Base-by-base conservation (phyloP, 2,113 vertebrate species). In the Hucho hucho region DNA sequence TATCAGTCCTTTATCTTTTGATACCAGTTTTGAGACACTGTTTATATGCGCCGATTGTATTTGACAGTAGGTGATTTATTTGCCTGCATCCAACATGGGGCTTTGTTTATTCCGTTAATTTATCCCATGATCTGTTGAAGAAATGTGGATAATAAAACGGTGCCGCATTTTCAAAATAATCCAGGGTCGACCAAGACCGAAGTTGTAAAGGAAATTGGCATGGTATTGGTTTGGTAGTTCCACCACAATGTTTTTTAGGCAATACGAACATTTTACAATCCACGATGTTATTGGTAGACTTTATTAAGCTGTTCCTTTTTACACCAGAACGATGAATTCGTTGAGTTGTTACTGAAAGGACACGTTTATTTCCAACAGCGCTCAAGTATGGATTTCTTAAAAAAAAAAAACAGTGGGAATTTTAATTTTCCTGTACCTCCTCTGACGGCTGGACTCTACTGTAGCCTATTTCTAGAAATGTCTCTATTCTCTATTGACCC, bases 211-310 rank as follows among this genome's bases (percentile, higher is more conserved):
- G 72, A 83, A 16, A 75, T 84, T 85, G 37, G 37, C 37, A 43
- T 83, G 67, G 78, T 76, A 88, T 86, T 75, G 81, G 75, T 88
- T 58, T 80, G 66, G 83, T 72, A 75, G 77, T 80, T 87, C 88
- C 88, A 89, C 85, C 86, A 85, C 84, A 77, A 76, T 59, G 7
- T 18, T 14, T 47, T 53, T 53, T 71, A 65, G 69, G n/a, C 32
- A 68, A 32, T 69, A 3, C 26, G 75, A 25, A 88, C 79, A 88
- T 84, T 84, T 84, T 90, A 87, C 83, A 61, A 64, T 91, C 84
- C 87, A 78, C 37, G 70, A 84, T 80, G 85, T 87, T 87, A 86
- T 81, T 85, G 18, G 77, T 58, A 56, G 24, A 56, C 49, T 71
- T 75, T 59, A 86, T 65, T 70, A 75, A 70, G 75, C 81, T 74